Evolutionary conservation across 2,113 vertebrate genomes (phyloP).

Genomic region (Asarcornis scutulata): DNA sequence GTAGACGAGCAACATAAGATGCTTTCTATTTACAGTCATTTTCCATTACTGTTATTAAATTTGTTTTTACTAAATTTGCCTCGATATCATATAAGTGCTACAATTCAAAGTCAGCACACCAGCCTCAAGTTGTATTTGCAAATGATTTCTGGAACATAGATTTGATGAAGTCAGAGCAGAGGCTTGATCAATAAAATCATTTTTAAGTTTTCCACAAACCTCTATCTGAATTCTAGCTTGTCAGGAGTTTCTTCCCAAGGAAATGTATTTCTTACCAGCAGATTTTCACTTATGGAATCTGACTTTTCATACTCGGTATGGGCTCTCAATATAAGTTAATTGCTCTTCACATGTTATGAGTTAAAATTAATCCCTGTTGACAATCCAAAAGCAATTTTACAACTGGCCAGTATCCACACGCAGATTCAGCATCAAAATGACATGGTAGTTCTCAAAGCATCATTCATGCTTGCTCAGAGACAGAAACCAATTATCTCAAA

Average conservation of each 20-base stretch:
- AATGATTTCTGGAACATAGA: background rate
- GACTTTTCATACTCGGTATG: background rate
- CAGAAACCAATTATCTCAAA: background rate
- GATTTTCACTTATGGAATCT: background rate
- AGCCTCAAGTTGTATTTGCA: conserved; percentile 19
- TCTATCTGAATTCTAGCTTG: background rate
- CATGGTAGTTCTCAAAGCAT: background rate
- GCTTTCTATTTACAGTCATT: background rate
- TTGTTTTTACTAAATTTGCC: background rate
- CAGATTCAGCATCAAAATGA: background rate
- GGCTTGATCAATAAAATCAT: background rate
- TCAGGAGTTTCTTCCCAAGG: background rate
- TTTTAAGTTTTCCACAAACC: background rate
- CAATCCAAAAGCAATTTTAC: background rate
- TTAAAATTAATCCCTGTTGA: background rate
- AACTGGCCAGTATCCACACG: background rate
- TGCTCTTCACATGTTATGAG: background rate
- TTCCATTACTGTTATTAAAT: background rate
- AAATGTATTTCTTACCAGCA: background rate
- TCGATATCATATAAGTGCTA: background rate
- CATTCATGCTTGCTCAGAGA: background rate
- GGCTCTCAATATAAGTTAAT: background rate
- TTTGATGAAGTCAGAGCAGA: background rate
- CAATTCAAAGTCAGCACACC: background rate
- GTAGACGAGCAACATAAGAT: background rate